Conservation (phyloP, 1,140 invertebrate genomes). For the Papilio machaon region DNA sequence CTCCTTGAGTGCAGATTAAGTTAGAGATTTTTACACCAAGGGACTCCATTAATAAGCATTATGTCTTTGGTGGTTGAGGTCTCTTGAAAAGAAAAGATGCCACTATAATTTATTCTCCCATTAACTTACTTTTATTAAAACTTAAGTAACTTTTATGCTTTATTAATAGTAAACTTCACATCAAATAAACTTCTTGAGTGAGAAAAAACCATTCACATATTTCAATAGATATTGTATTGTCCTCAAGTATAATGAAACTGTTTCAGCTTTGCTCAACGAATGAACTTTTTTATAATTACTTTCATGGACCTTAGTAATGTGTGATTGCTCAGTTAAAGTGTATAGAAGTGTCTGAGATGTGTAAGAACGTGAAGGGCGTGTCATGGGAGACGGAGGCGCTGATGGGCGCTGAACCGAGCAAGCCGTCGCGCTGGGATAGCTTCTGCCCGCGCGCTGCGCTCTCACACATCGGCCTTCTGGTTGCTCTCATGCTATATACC, state of each 20-base stretch:
- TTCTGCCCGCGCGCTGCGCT: slow-evolving; percentile 84
- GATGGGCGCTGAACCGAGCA: slow-evolving; percentile 66
- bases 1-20: background rate
- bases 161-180: background rate
- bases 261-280: background rate
- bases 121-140: background rate
- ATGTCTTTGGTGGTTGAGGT: background rate
- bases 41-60: background rate
- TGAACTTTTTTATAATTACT: background rate
- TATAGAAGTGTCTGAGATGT: slow-evolving; percentile 58
- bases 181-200: background rate
- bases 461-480: slow-evolving; percentile 86
- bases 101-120: background rate
- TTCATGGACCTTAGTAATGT: background rate
- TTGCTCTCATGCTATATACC: slow-evolving; percentile 88
- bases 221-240: background rate
- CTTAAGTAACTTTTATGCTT: background rate
- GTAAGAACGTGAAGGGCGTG: slow-evolving; percentile 70
- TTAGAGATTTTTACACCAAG: background rate
- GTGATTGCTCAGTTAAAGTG: slow-evolving; percentile 22
- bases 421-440: slow-evolving; percentile 71
- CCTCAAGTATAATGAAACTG: background rate
- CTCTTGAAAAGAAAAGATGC: background rate
- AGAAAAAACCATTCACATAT: background rate
- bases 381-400: slow-evolving; percentile 79